phyloP scores from a whole-genome alignment of 64 coral and sea anemone species.

The Dendronephthya gigantea region DNA sequence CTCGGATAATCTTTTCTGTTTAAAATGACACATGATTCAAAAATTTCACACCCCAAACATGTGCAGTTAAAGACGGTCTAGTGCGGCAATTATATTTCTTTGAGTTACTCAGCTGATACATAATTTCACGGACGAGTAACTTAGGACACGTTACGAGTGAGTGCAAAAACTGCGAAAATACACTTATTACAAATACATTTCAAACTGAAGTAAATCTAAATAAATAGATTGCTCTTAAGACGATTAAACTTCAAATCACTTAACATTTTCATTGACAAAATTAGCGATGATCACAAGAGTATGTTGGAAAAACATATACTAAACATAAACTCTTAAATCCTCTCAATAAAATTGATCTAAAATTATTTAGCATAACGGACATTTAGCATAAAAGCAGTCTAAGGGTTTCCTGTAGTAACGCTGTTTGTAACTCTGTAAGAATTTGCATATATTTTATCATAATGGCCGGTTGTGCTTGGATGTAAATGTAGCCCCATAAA shows the following conservation, averaged over 20 bases:
- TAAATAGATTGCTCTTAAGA: no score
- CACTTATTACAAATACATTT: no score
- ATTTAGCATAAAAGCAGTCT: background rate
- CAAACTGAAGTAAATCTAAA: no score
- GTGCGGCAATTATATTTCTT: no score
- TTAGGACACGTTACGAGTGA: background rate
- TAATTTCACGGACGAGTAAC: background rate
- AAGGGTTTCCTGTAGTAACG: background rate
- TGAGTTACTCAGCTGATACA: background rate
- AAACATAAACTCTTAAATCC: background rate
- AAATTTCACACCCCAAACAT: no score
- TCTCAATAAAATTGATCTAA: background rate
- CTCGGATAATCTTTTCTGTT: no score
- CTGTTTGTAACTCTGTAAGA: background rate
- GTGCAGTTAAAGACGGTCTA: no score
- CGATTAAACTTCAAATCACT: background rate
- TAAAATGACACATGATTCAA: no score
- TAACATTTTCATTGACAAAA: background rate
- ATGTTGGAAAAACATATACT: background rate
- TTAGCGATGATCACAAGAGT: background rate
- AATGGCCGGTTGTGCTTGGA: no score
- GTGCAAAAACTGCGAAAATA: background rate
- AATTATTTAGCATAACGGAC: background rate
- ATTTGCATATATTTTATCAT: background rate
- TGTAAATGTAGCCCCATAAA: no score